phyloP scores from a whole-genome alignment of 2,113 vertebrate species.

The Benitochromis conjunctus region DNA sequence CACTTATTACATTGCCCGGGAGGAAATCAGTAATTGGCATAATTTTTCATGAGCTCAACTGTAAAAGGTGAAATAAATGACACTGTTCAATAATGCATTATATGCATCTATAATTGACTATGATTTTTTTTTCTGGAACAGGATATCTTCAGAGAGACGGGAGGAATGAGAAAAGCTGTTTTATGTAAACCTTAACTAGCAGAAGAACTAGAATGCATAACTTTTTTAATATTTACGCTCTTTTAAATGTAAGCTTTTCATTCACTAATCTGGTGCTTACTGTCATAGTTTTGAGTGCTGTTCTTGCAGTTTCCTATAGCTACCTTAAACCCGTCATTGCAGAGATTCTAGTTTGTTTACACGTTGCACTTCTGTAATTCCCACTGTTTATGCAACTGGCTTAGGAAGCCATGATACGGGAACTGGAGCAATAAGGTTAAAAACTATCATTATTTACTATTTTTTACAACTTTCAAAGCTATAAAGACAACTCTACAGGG shows the following conservation, averaged over 20 bases:
- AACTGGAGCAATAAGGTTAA: not conserved
- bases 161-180: constrained; percentile 42
- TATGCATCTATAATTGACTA: constrained; percentile 88
- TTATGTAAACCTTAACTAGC: constrained; percentile 57
- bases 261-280: not conserved
- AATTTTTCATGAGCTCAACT: constrained; percentile 89
- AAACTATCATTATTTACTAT: not conserved
- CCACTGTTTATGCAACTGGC: not conserved
- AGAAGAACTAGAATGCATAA: not conserved
- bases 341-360: not conserved
- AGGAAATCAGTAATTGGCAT: constrained; percentile 91
- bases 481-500: not conserved
- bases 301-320: not conserved
- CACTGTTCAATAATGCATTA: constrained; percentile 93
- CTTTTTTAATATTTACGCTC: not conserved
- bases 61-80: constrained; percentile 88
- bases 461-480: not conserved
- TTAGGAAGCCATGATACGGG: not conserved
- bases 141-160: constrained; percentile 58
- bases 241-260: not conserved
- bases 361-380: not conserved
- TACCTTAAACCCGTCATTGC: not conserved
- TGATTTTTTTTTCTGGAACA: constrained; percentile 63
- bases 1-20: constrained; percentile 77
- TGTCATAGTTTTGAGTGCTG: not conserved